Base-by-base conservation (phyloP, 2,888 invertebrate species). In the Pachliopta kotzebuea region DNA sequence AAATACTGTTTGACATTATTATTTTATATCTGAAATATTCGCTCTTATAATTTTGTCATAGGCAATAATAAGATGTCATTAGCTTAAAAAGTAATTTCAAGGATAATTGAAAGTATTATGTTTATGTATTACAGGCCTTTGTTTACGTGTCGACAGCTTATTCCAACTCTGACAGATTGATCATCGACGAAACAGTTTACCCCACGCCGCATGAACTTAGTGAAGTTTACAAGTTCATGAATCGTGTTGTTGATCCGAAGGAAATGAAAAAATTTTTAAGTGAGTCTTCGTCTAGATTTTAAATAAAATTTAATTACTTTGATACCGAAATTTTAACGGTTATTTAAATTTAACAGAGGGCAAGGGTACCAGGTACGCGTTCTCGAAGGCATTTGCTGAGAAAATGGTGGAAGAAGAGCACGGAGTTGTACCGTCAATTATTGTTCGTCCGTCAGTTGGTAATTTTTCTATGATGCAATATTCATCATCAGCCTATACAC, bases 381-480 rank as follows among this genome's bases (percentile, higher is more conserved):
- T 79, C 37, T 78, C 81, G 0, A 85, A 85, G 60, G 76, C 80
- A 0, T 60, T 84, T 3, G 66, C 81, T 0, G 85, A 85, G 66
- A 69, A 68, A 4, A 66, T 75, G 0, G 65, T 85, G 0, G 70
- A 70, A 0, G 74, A 69, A 6, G 74, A 75, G 6, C 76, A 71
- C 49, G 75, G 72, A 0, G 42, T 72, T n/a, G 65, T 84, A 50
- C 83, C 85, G 0, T 72, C 77, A 3, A 69, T 79, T 7, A 85
- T 86, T 26, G 67, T 86, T 20, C 77, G 86, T 63, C 86, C 86
- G 14, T 80, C 86, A 2, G 71, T 80, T 42, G 81, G 86, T 86
- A 75, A 77, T 69, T 55, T 37, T 42, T 58, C 23, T 37, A 14
- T 29, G n/a, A 6, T 20, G 20, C 11, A 26, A 26, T 26, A 37